Percentiles rank a stretch among this genome's conserved stretches.
Conservation (phyloP, 2,888 invertebrate genomes). For the Adelognathus sp. region DNA sequence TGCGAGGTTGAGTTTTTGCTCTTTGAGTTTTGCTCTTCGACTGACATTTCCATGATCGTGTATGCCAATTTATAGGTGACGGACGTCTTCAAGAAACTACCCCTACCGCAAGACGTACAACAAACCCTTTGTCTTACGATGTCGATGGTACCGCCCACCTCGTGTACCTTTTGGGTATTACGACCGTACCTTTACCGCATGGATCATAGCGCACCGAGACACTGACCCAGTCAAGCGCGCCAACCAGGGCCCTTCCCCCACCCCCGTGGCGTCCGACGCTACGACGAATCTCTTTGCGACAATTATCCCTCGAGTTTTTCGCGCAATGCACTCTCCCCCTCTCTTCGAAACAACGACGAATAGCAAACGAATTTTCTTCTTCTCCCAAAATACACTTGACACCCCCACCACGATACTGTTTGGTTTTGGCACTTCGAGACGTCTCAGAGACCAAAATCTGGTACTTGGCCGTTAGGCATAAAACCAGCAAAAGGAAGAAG, state of each 20-base stretch:
- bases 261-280: slow-evolving; percentile 4
- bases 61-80: slow-evolving; percentile 67
- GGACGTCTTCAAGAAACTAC: too few relatives aligned
- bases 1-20: slow-evolving; percentile 55
- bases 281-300: not conserved
- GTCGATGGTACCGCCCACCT: slow-evolving; percentile 29
- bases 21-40: slow-evolving; percentile 49
- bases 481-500: not conserved
- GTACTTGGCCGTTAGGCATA: not conserved
- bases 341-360: slow-evolving; percentile 20
- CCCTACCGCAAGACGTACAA: slow-evolving; percentile 8
- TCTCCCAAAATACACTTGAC: slow-evolving; percentile 27
- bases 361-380: slow-evolving; percentile 18
- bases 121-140: slow-evolving; percentile 47
- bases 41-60: slow-evolving; percentile 61
- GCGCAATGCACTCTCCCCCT: not conserved
- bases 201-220: slow-evolving; percentile 33
- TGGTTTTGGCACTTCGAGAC: not conserved
- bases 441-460: not conserved
- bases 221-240: slow-evolving; percentile 23
- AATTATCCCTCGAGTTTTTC: slow-evolving; percentile 19
- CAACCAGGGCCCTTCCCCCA: slow-evolving; percentile 10
- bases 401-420: not conserved
- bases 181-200: slow-evolving; percentile 52
- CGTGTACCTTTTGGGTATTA: slow-evolving; percentile 25